A percentile compares a stretch with the other conserved stretches of the same genome.
Conservation (phyloP, 1,140 invertebrate species). For the Nephotettix cincticeps region DNA sequence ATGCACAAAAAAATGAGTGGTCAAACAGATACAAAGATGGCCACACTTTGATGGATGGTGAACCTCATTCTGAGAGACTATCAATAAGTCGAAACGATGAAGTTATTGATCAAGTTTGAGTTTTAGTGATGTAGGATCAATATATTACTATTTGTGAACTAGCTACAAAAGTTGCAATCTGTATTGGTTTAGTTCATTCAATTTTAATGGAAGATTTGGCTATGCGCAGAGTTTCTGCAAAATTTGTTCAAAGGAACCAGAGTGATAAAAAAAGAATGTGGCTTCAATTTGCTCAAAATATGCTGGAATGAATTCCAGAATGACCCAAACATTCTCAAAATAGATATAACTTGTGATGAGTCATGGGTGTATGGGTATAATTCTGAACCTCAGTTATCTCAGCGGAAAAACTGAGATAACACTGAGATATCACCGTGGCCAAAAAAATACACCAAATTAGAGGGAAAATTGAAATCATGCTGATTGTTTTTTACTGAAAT, state of each 20-base stretch:
- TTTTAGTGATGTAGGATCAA: constrained; percentile 5
- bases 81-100: background rate
- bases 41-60: background rate
- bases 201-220: background rate
- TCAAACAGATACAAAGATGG: background rate
- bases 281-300: background rate
- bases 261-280: background rate
- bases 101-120: background rate
- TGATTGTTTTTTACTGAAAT: background rate
- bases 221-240: background rate
- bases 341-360: no score
- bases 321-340: background rate
- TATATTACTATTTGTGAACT: background rate
- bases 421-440: background rate
- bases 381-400: background rate
- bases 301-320: background rate
- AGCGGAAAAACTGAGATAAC: background rate
- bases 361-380: background rate
- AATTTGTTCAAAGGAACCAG: background rate
- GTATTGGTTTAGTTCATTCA: background rate
- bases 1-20: no score
- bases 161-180: background rate
- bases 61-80: background rate
- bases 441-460: background rate
- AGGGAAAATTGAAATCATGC: background rate